Percentiles rank a stretch among this genome's conserved stretches.
These are phyloP conservation scores for Hybos culiciformis DNA, from an alignment of 2,888 invertebrate species.

Conservation along the genomic window DNA sequence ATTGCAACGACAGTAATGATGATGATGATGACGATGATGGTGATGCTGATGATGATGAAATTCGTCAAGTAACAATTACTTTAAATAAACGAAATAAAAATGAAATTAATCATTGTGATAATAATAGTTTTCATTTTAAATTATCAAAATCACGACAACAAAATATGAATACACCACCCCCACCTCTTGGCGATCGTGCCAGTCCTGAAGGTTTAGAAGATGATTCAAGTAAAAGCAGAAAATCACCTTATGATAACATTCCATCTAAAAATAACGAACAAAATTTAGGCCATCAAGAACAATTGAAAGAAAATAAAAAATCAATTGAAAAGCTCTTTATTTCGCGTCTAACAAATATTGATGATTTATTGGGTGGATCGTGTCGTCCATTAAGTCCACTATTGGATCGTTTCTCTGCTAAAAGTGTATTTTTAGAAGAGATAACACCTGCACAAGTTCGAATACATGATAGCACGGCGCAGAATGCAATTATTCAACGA, in stretches of 20 bases:
- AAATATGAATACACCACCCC: constrained; percentile 43
- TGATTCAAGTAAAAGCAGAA: constrained; percentile 33
- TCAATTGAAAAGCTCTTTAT: constrained; percentile 46
- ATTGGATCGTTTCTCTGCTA: constrained; percentile 42
- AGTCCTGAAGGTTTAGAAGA: constrained; percentile 64
- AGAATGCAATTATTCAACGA: constrained; percentile 53
- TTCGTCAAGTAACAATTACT: constrained; percentile 11
- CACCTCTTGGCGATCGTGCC: constrained; percentile 54
- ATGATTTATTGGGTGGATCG: constrained; percentile 66
- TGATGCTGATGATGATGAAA: constrained; percentile 14
- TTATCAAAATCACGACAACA: too few relatives aligned
- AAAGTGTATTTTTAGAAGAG: constrained; percentile 47
- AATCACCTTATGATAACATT: constrained; percentile 61
- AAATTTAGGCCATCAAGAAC: constrained; percentile 25
- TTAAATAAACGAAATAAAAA: constrained; percentile 3
- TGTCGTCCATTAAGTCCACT: constrained; percentile 49
- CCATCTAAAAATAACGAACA: constrained; percentile 22
- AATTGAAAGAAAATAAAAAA: background rate
- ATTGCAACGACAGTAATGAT: background rate
- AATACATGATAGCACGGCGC: constrained; percentile 63
- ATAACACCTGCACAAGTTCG: constrained; percentile 65
- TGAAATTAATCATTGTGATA: constrained; percentile 4
- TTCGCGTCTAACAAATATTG: constrained; percentile 74
- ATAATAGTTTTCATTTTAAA: constrained; percentile 10
- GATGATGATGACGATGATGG: constrained; percentile 12